phyloP scores from a whole-genome alignment of 1,140 invertebrate genomes.

The Telenomus remus region DNA sequence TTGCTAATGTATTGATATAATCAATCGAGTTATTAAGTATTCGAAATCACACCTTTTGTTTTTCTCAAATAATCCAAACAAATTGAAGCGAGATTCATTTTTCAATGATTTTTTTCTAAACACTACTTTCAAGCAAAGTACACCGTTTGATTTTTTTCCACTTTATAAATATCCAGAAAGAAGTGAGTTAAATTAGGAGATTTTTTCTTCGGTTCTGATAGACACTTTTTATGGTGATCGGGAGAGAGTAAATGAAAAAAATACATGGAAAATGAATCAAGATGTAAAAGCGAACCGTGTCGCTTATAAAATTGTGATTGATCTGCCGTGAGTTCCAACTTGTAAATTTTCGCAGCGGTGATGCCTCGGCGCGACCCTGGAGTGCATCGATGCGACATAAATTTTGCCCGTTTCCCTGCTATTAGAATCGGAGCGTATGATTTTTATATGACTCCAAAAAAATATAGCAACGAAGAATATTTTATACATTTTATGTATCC shows the following conservation, averaged over 20 bases:
- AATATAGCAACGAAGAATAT: no score
- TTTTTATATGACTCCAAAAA: conserved; percentile 44
- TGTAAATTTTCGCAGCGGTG: conserved; percentile 7
- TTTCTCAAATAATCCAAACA: neutral
- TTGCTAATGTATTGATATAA: conserved; percentile 23
- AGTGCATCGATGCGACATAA: conserved; percentile 21
- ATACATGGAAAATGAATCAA: conserved; percentile 51
- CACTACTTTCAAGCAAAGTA: no score
- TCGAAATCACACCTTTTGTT: neutral
- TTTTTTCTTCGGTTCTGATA: conserved; percentile 28
- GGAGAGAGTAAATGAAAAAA: conserved; percentile 6
- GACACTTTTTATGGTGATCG: conserved; percentile 24
- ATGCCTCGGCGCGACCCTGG: conserved; percentile 9
- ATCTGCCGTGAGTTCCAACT: conserved; percentile 35
- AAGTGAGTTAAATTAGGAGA: conserved; percentile 33
- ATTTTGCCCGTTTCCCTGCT: no score
- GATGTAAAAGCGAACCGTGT: conserved; percentile 36
- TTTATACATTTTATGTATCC: no score
- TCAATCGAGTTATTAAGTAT: neutral
- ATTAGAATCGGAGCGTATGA: conserved; percentile 30
- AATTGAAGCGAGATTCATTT: no score
- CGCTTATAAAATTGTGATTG: conserved; percentile 52
- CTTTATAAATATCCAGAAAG: neutral
- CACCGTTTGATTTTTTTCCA: no score
- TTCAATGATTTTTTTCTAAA: no score